Percentiles rank a stretch among this genome's conserved stretches.
Conservation (phyloP, 2,888 invertebrate species). For the Tholera decimalis region DNA sequence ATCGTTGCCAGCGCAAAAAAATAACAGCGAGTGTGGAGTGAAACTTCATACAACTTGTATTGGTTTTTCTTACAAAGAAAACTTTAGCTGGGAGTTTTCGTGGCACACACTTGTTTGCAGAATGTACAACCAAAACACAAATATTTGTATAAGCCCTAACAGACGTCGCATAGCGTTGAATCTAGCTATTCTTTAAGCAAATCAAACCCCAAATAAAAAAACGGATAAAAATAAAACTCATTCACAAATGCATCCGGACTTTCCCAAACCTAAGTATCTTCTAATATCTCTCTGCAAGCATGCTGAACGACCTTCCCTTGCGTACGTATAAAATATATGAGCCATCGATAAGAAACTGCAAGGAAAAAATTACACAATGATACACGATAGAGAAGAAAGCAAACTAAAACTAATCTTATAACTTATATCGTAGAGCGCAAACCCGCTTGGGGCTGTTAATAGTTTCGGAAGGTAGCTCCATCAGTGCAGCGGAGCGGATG, state of each 20-base stretch:
- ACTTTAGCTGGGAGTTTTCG: constrained; percentile 41
- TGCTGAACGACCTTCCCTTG: constrained; percentile 30
- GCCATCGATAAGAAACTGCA: constrained; percentile 52
- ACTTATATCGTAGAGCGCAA: constrained; percentile 30
- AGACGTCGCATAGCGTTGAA: too few species aligned
- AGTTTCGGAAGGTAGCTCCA: constrained; percentile 38
- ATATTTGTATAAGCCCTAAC: neutral
- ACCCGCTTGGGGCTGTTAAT: constrained; percentile 50
- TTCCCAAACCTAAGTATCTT: too few species aligned
- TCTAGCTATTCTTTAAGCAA: too few species aligned
- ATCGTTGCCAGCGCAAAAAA: constrained; percentile 51
- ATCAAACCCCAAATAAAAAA: too few species aligned
- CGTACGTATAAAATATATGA: constrained; percentile 36
- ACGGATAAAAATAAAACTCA: neutral
- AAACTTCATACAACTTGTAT: constrained; percentile 61
- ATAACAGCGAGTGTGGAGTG: constrained; percentile 30
- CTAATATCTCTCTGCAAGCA: too few species aligned
- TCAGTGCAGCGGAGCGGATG: constrained; percentile 51
- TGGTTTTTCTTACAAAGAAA: constrained; percentile 64
- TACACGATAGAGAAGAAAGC: constrained; percentile 32
- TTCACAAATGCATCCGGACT: neutral
- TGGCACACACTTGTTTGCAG: constrained; percentile 45
- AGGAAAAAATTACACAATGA: constrained; percentile 56
- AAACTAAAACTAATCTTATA: constrained; percentile 44
- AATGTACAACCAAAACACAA: neutral